A percentile compares a stretch with the other conserved stretches of the same genome.
Conservation (phyloP, 2,797 vertebrate genomes). For the Amphiprion clarkii region DNA sequence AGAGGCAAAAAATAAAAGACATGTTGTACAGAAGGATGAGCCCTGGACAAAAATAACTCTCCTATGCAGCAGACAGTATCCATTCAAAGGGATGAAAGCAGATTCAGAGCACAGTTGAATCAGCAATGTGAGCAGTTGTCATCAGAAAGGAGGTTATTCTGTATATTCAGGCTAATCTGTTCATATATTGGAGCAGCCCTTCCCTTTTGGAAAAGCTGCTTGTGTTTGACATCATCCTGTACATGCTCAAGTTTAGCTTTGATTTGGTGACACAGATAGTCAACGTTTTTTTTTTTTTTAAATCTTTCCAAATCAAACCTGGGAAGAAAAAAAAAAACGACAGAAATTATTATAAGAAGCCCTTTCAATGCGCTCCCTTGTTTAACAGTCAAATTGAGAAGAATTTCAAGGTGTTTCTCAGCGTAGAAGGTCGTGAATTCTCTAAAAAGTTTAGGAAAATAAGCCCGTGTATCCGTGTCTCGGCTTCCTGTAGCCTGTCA, state of each 20-base stretch:
- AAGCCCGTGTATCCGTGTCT: background rate
- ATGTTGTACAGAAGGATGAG: conserved; percentile 21
- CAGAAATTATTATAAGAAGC: conserved; percentile 52
- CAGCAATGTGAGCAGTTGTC: conserved; percentile 26
- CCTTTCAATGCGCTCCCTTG: conserved; percentile 53
- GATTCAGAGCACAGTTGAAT: conserved; percentile 56
- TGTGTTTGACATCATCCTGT: conserved; percentile 66
- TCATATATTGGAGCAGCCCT: conserved; percentile 14
- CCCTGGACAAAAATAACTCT: conserved; percentile 42
- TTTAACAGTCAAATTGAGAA: conserved; percentile 65
- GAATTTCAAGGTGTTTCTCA: conserved; percentile 17
- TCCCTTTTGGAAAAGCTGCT: conserved; percentile 40
- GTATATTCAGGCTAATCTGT: conserved; percentile 45
- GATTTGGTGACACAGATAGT: conserved; percentile 27
- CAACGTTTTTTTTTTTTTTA: conserved; percentile 11
- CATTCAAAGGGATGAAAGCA: conserved; percentile 24
- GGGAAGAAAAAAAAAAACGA: conserved; percentile 2
- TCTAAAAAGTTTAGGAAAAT: background rate
- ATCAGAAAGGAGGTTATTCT: conserved; percentile 32
- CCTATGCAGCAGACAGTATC: conserved; percentile 24
- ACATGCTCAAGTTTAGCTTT: conserved; percentile 63
- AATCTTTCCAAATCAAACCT: conserved; percentile 21
- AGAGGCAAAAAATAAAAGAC: conserved; percentile 5
- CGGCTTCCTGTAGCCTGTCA: background rate
- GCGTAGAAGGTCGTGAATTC: background rate